These are phyloP conservation scores for Tautogolabrus adspersus DNA, from an alignment of 2,113 vertebrate species.

Conservation along the genomic window DNA sequence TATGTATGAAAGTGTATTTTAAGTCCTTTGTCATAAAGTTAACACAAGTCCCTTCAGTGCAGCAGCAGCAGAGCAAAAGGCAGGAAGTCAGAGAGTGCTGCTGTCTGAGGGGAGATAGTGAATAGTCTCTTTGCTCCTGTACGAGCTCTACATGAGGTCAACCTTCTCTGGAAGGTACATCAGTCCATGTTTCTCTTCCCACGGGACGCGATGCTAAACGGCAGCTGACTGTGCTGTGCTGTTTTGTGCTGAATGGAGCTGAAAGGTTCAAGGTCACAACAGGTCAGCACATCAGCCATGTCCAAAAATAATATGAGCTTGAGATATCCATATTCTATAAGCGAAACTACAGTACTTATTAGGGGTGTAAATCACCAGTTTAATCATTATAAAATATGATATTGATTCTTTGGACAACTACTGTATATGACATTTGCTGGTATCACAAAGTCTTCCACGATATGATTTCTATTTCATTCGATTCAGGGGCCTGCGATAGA, in stretches of 20 bases:
- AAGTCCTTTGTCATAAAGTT: conserved; percentile 37
- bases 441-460: no score
- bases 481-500: no score
- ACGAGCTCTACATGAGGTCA: conserved; percentile 34
- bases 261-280: conserved; percentile 22
- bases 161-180: conserved; percentile 14
- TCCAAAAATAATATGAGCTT: background rate
- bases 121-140: conserved; percentile 14
- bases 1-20: conserved; percentile 27
- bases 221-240: background rate
- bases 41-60: conserved; percentile 9
- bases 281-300: conserved; percentile 16
- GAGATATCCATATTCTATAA: no score
- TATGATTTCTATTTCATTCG: no score
- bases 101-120: conserved; percentile 6
- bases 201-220: conserved; percentile 9
- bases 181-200: background rate
- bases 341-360: no score
- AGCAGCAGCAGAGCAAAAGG: background rate
- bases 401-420: no score
- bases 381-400: no score
- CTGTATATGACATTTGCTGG: no score
- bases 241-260: background rate
- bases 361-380: no score
- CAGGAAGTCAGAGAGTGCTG: background rate